Base-by-base conservation (phyloP, 1,140 invertebrate genomes). In the Trachymyrmex cornetzi region DNA sequence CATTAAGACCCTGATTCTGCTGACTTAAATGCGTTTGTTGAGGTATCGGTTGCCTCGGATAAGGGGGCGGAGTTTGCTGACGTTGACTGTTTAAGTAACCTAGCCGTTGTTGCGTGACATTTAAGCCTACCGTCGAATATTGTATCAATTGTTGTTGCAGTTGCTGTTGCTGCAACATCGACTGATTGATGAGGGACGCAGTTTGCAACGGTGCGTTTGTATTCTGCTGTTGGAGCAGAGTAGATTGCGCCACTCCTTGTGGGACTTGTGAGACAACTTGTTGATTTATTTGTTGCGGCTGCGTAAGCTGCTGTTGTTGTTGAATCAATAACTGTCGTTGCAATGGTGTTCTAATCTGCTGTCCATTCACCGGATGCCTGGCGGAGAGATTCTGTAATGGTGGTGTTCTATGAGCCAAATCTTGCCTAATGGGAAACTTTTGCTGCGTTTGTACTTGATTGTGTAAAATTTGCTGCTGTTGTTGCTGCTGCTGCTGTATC, bases 401-500 rank as follows among this genome's bases (percentile, higher is more conserved):
- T n/a, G 93, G 93, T n/a, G 93, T 91, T 71, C 94, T 92, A 7
- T 94, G 95, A 48, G 92, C 86, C 59, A 93, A 57, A 77, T 95
- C 95, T 84, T 94, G 94, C 44, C 94, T 92, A 50, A 94, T 88
- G 30, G 94, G 93, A 91, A 95, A 95, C 87, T 95, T 95, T 80
- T 94, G 94, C 59, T 93, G 94, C 30, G 93, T 94, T 95, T 95
- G 94, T 95, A 94, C 94, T 94, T 94, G 95, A 66, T 92, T 93
- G 74, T 94, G 93, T 77, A 94, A 77, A 82, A 88, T 38, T 61
- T 90, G 75, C 77, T 86, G 64, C 61, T 63, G 59, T 61, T 90
- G 75, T 74, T 86, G 64, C 61, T 63, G 59, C 59, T 59, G 57
- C 12, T 38, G 79, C n/a, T 93, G 91, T 27, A 92, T 86, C 61